Conservation (phyloP, 2,888 invertebrate genomes). For the Bellardia pandia region DNA sequence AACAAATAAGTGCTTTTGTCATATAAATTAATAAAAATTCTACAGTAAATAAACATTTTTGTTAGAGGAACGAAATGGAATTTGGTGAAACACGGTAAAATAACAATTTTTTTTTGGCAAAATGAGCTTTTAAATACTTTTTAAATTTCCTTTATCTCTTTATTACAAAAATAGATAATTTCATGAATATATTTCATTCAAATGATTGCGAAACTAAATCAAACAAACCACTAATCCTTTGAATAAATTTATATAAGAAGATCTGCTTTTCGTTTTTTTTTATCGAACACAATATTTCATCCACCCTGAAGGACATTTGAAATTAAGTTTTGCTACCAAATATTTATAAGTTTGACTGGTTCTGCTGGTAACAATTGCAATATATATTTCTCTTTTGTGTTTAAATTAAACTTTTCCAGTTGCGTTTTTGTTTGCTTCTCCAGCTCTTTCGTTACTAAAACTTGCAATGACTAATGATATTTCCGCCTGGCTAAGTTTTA, state of each 20-base stretch:
- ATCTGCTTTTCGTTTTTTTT: background rate
- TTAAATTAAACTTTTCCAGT: slow-evolving; percentile 32
- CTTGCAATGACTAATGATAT: slow-evolving; percentile 66
- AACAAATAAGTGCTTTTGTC: no score
- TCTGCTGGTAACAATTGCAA: background rate
- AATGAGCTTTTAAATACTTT: no score
- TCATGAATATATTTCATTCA: no score
- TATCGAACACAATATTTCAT: background rate
- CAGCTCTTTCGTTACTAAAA: background rate
- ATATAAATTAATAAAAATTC: no score
- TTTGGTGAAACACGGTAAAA: background rate
- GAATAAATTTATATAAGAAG: background rate
- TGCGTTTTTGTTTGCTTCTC: background rate
- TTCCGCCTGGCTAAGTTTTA: slow-evolving; percentile 67
- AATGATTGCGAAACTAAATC: slow-evolving; percentile 4
- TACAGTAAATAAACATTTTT: background rate
- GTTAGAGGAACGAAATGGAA: background rate
- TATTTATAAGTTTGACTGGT: background rate
- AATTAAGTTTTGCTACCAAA: slow-evolving; percentile 16
- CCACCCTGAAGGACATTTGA: slow-evolving; percentile 32
- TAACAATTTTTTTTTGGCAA: no score
- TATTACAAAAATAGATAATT: no score
- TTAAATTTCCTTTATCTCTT: no score
- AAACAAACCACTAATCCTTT: slow-evolving; percentile 11
- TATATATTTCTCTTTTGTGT: slow-evolving; percentile 26